Base-by-base conservation (phyloP, 1,140 invertebrate species). In the Drosophila funebris region DNA sequence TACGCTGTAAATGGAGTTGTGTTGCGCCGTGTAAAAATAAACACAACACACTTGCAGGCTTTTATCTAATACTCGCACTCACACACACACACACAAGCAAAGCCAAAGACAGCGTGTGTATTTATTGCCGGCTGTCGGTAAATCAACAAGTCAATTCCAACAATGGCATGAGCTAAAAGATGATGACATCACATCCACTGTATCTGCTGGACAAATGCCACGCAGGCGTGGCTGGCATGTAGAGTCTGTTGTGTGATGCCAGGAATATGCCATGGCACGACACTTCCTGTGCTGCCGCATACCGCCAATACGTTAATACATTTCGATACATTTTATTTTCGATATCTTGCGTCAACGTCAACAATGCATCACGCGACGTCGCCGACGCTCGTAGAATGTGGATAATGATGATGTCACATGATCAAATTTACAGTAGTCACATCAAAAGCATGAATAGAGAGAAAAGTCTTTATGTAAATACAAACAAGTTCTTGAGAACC, bases 331-430 rank as follows among this genome's bases (percentile, higher is more conserved):
- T 27, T 18, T 20, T 43, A 20, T 39, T 39, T 16, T 39, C 39
- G 46, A 62, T 31, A 16, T n/a, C 37, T 33, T 66, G 53, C 62
- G 69, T 64, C 62, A 67, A 69, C 37, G 16, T 20, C 11, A 16
- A 60, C 29, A 62, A 64, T 70, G 50, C 73, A 83, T 88, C 82
- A 88, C 74, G 82, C 77, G 70, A 87, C 64, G 60, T 29, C 36
- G 37, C 20, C 9, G 24, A 27, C 20, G 29, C 36, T 11, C 16
- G 13, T 27, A 18, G 37, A 48, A 54, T 63, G 62, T 16, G 27
- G 48, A 54, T 41, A 52, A 56, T 22, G 81, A 78, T 85, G 82
- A 87, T 87, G 82, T 87, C 82, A 87, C 83, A 88, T 87, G 82
- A 72, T 75, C 70, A 54, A 82, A 72, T 66, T 66, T 63, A 80